Base-by-base conservation (phyloP, 2,888 invertebrate genomes). In the Drosophila nr. perissopoda region DNA sequence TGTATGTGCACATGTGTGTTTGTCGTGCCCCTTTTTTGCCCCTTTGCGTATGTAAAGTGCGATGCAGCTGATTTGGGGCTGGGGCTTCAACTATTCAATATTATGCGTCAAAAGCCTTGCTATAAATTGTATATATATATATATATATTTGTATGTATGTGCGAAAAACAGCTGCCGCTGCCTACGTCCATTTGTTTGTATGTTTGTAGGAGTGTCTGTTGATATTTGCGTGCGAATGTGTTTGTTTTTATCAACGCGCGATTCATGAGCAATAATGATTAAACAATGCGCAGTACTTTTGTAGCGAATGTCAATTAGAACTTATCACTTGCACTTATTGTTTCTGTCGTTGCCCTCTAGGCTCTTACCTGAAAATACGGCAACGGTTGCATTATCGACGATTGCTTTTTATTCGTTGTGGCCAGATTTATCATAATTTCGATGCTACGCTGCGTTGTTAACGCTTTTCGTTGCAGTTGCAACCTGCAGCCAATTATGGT, bases 351-450 rank as follows among this genome's bases (percentile, higher is more conserved):
- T 45, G n/a, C 48, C 49, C 40, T 27, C 33, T 13, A 61, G 38
- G 33, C n/a, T 38, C 84, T 91, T 90, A 92, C 92, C 91, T 91
- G 91, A 83, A 83, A 86, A 76, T 87, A 89, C 69, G 83, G 78
- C 72, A 89, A 68, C 29, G 92, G 91, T 63, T 92, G 91, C 92
- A 92, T 92, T 69, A 92, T 92, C 49, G 92, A 84, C 34, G 92
- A 76, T 72, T 83, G 74, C 58, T 79, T 80, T 69, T 83, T 77
- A 42, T 70, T 81, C 33, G 67, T 61, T 18, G 66, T 62, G 53
- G 83, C 79, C 34, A 79, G 49, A 63, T 82, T 82, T 21, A 79
- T 74, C 81, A 81, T 81, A 40, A 58, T 80, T 31, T n/a, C 1
- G 11, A 45, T 31, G 31, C 56, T 29, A 33, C 10, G 29, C 29